A percentile compares a stretch with the other conserved stretches of the same genome.
Conservation (phyloP, 2,797 vertebrate species). For the Mormyrops boulengeri region DNA sequence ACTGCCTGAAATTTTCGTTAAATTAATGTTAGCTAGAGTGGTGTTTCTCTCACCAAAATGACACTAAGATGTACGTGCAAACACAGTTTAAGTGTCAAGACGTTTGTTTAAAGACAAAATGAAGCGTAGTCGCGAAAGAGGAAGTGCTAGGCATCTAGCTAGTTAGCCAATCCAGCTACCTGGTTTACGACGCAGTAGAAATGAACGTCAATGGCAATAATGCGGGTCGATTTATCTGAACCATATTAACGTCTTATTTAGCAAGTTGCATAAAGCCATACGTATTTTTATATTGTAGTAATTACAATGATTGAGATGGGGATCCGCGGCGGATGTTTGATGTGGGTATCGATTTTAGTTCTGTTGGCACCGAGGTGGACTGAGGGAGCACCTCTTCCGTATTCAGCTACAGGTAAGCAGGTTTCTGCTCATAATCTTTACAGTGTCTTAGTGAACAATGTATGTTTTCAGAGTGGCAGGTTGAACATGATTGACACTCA, state of each 20-base stretch:
- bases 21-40: constrained; percentile 24
- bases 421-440: neutral
- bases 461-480: neutral
- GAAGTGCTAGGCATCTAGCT: constrained; percentile 36
- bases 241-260: neutral
- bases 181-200: constrained; percentile 39
- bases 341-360: constrained; percentile 52
- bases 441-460: neutral
- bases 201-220: constrained; percentile 29
- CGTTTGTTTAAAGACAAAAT: constrained; percentile 40
- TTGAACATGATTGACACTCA: neutral
- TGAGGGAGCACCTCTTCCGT: constrained; percentile 56
- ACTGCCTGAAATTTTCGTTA: constrained; percentile 39
- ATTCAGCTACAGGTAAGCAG: constrained; percentile 54
- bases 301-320: constrained; percentile 55
- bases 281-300: constrained; percentile 28
- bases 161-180: constrained; percentile 33
- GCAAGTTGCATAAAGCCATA: neutral
- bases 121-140: constrained; percentile 24
- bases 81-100: constrained; percentile 36
- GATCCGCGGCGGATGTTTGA: constrained; percentile 51
- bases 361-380: constrained; percentile 44
- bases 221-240: constrained; percentile 16
- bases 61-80: neutral
- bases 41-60: constrained; percentile 23